Evolutionary conservation across 2,797 vertebrate species (phyloP).

Genomic region (Macropus fuliginosus): DNA sequence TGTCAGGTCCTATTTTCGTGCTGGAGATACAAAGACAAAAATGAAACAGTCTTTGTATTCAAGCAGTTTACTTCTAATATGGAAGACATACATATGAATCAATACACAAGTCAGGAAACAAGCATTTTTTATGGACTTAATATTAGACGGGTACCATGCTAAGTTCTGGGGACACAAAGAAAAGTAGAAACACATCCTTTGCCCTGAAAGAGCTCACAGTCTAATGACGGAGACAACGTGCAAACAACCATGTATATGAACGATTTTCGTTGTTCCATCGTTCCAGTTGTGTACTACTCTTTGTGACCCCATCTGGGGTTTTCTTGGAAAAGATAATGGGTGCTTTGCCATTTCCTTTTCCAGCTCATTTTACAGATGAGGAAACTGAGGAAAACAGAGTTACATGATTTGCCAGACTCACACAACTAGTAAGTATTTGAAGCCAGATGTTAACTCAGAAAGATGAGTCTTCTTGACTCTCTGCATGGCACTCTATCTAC

Average conservation of each 20-base stretch:
- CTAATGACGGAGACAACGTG: not conserved
- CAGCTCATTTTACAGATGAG: not conserved
- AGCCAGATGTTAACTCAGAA: not conserved
- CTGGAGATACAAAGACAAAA: not conserved
- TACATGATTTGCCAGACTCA: not conserved
- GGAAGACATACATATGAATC: not conserved
- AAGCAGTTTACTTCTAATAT: not conserved
- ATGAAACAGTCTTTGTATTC: not conserved
- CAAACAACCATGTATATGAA: no score
- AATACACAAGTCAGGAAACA: no score
- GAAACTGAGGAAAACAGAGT: not conserved
- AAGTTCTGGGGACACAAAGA: not conserved
- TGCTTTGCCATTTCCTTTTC: not conserved
- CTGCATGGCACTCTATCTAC: not conserved
- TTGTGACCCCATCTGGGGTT: not conserved
- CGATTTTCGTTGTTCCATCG: no score
- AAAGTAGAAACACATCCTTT: not conserved
- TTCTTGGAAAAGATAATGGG: not conserved
- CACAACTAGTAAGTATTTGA: not conserved
- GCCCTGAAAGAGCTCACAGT: not conserved
- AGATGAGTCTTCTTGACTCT: not conserved
- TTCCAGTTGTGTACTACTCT: not conserved
- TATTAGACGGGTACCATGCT: no score
- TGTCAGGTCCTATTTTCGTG: not conserved
- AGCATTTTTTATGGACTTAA: no score